phyloP scores from a whole-genome alignment of 2,113 vertebrate species.

The Chloroceryle aenea region DNA sequence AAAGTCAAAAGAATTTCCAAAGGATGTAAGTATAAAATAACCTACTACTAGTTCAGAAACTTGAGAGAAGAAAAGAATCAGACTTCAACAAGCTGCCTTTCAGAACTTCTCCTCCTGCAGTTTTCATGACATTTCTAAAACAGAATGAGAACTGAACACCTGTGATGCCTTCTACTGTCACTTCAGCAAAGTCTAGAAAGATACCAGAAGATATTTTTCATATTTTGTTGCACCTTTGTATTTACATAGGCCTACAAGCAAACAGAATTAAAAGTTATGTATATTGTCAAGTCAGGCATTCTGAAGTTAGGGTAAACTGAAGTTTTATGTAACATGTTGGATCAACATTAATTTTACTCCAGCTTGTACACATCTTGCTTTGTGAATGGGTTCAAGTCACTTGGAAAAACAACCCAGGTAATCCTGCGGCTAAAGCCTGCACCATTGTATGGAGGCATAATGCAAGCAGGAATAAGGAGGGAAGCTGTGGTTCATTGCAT shows the following conservation, averaged over 20 bases:
- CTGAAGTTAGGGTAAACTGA: not conserved
- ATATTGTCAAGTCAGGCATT: not conserved
- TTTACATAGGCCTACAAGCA: not conserved
- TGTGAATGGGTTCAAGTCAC: not conserved
- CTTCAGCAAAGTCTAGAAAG: not conserved
- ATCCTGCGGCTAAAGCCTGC: not conserved
- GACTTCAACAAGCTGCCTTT: not conserved
- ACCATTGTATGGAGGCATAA: not conserved
- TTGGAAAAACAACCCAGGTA: not conserved
- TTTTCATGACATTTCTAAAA: not conserved
- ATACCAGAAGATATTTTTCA: not conserved
- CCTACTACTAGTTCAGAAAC: not conserved
- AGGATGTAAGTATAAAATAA: not conserved
- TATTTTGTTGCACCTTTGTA: not conserved
- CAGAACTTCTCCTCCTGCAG: not conserved
- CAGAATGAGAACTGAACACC: not conserved
- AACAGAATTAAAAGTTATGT: not conserved
- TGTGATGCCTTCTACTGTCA: not conserved
- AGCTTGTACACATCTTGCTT: accelerated
- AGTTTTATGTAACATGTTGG: not conserved
- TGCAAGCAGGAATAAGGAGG: not conserved
- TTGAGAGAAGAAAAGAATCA: not conserved
- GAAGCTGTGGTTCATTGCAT: not conserved
- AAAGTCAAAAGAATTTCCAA: not conserved
- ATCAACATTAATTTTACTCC: not conserved